Conservation (phyloP, 2,797 vertebrate genomes). For the Podarcis siculus region DNA sequence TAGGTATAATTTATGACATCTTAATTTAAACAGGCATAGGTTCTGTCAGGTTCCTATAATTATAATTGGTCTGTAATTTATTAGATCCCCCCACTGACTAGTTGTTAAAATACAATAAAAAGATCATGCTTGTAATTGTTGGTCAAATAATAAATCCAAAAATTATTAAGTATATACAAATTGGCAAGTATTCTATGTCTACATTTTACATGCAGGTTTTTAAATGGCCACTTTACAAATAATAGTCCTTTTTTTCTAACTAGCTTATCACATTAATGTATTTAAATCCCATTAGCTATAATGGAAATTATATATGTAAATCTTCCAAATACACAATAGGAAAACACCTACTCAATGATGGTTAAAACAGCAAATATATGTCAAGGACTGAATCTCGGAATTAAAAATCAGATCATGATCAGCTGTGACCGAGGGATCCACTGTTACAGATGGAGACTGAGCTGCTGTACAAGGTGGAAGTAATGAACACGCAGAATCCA, state of each 20-base stretch:
- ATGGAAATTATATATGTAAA: not conserved
- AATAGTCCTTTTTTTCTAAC: not conserved
- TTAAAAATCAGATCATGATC: constrained; percentile 17
- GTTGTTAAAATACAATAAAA: no score
- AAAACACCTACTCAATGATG: not conserved
- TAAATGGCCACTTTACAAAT: not conserved
- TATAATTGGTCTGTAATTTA: no score
- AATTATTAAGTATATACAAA: not conserved
- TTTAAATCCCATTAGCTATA: not conserved
- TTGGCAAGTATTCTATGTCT: not conserved
- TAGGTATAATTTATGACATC: no score
- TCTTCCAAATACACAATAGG: not conserved
- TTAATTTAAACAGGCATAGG: no score
- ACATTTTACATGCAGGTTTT: not conserved
- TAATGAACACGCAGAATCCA: not conserved
- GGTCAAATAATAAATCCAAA: no score
- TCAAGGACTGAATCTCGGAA: not conserved
- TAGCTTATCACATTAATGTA: not conserved
- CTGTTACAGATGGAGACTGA: not conserved
- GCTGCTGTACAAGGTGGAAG: not conserved
- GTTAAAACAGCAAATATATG: not conserved
- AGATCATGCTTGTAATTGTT: no score
- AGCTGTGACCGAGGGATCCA: not conserved
- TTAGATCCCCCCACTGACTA: no score
- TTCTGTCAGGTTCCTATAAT: no score